A percentile compares a stretch with the other conserved stretches of the same genome.
phyloP scores from a whole-genome alignment of 2,888 invertebrate species.

The Spisula solida region DNA sequence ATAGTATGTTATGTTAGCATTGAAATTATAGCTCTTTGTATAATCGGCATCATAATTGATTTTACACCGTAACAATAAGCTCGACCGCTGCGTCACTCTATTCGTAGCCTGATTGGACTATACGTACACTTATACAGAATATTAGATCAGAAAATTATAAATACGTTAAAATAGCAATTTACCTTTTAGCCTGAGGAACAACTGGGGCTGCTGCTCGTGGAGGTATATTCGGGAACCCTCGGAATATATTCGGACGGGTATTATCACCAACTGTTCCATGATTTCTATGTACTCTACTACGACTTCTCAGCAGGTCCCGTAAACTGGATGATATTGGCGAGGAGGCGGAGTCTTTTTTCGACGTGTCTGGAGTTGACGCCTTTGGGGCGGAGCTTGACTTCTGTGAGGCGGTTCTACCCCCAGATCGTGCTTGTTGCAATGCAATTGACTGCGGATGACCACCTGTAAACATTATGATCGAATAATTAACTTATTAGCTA shows the following conservation, averaged over 20 bases:
- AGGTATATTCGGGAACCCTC: slow-evolving; percentile 29
- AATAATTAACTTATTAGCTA: neutral
- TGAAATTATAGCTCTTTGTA: no score
- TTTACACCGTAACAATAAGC: no score
- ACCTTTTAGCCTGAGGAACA: slow-evolving; percentile 53
- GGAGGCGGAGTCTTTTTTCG: neutral
- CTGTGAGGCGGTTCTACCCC: neutral
- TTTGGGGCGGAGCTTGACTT: slow-evolving; percentile 9
- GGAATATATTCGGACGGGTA: slow-evolving; percentile 55
- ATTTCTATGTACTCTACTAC: neutral
- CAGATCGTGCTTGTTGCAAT: slow-evolving; percentile 32
- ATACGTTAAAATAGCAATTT: neutral
- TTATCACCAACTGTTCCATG: neutral
- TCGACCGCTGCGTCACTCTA: no score
- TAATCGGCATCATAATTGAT: no score
- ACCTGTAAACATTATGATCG: neutral
- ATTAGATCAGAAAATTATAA: no score
- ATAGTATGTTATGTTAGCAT: no score
- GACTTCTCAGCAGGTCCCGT: slow-evolving; percentile 42
- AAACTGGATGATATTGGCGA: slow-evolving; percentile 41
- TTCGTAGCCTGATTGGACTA: no score
- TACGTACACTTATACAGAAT: no score
- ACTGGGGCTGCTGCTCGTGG: slow-evolving; percentile 56
- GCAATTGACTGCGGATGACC: slow-evolving; percentile 49
- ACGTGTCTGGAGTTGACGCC: neutral